phyloP scores from a whole-genome alignment of 1,140 invertebrate species.

The Neelides sp. region DNA sequence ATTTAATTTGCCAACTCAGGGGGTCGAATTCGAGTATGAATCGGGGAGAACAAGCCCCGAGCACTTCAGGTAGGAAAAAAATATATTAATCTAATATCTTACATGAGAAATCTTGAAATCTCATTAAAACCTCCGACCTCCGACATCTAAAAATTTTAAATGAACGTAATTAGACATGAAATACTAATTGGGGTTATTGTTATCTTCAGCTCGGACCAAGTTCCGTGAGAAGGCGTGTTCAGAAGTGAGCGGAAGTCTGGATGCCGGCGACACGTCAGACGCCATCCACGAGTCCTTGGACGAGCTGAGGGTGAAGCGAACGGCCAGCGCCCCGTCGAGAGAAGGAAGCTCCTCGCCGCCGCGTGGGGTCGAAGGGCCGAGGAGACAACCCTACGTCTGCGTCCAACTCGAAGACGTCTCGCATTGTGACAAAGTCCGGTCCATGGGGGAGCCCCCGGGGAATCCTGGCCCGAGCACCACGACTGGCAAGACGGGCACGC shows the following conservation, averaged over 20 bases:
- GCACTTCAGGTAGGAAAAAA: neutral
- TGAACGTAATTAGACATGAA: neutral
- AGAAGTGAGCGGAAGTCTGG: slow-evolving; percentile 27
- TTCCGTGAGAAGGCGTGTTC: slow-evolving; percentile 26
- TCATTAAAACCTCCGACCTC: neutral
- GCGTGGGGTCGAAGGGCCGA: neutral
- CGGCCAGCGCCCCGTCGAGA: slow-evolving; percentile 25
- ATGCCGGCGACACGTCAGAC: slow-evolving; percentile 18
- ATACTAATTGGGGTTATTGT: slow-evolving; percentile 8
- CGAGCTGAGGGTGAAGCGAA: slow-evolving; percentile 24
- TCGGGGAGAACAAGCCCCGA: neutral
- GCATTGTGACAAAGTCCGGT: slow-evolving; percentile 11
- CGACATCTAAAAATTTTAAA: neutral
- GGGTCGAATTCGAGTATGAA: slow-evolving; percentile 18
- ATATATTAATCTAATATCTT: neutral
- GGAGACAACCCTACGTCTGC: slow-evolving; percentile 8
- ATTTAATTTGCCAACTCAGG: slow-evolving; percentile 6
- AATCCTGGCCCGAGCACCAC: neutral
- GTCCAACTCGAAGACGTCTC: slow-evolving; percentile 17
- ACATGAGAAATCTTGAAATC: neutral
- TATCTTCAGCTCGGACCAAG: slow-evolving; percentile 23
- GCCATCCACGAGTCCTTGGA: slow-evolving; percentile 19
- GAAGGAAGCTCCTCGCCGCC: slow-evolving; percentile 26
- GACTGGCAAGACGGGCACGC: neutral
- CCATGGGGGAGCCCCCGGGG: neutral